These are phyloP conservation scores for Misgurnus mizolepis DNA, from an alignment of 2,113 vertebrate species.

Conservation along the genomic window DNA sequence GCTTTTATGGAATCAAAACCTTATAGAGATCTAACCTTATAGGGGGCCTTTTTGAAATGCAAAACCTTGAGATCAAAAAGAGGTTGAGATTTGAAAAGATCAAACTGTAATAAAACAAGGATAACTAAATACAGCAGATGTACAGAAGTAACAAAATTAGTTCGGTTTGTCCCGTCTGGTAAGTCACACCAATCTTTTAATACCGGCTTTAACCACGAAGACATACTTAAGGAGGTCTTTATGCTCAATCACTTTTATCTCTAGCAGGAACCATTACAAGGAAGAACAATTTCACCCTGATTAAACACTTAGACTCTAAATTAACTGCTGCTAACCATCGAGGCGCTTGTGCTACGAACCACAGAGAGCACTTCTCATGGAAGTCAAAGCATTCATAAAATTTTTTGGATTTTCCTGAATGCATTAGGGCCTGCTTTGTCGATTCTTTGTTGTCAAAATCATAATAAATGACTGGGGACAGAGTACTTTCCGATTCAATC, in stretches of 20 bases:
- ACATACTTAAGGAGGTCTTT: slow-evolving; percentile 30
- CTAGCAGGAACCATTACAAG: slow-evolving; percentile 49
- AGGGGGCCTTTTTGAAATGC: too few species aligned
- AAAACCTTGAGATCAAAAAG: too few species aligned
- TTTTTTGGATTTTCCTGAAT: not conserved
- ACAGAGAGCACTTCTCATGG: slow-evolving; percentile 3
- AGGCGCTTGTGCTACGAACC: slow-evolving; percentile 22
- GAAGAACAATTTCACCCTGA: slow-evolving; percentile 54
- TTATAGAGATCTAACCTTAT: too few species aligned
- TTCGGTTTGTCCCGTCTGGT: slow-evolving; percentile 14
- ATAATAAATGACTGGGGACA: not conserved
- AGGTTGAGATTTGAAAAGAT: too few species aligned
- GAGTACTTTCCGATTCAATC: not conserved
- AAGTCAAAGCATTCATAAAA: slow-evolving; percentile 2
- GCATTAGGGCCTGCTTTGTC: not conserved
- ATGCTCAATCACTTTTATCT: slow-evolving; percentile 55
- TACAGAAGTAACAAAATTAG: slow-evolving; percentile 9
- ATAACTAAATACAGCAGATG: not conserved
- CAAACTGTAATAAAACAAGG: too few species aligned
- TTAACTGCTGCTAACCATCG: slow-evolving; percentile 43
- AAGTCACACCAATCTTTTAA: slow-evolving; percentile 19
- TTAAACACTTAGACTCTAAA: slow-evolving; percentile 51
- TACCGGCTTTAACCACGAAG: slow-evolving; percentile 24
- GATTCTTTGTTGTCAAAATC: not conserved
- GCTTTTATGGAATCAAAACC: too few species aligned